Base-by-base conservation (phyloP, 2,888 invertebrate species). In the Leptogaster cylindrica region DNA sequence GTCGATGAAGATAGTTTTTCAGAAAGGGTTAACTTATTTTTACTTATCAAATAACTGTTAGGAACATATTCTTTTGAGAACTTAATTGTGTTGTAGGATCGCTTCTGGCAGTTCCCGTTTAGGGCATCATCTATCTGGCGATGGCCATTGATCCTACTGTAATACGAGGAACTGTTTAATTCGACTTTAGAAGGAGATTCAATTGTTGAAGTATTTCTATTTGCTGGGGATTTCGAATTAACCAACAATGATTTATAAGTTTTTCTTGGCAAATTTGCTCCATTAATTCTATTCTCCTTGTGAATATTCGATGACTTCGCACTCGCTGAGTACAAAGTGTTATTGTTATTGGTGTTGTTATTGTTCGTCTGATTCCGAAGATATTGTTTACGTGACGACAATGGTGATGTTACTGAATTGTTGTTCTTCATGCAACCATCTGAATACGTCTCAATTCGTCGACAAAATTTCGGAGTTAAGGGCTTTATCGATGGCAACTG, bases 381-480 rank as follows among this genome's bases (percentile, higher is more conserved):
- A 25, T 36, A 75, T 70, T 75, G 76, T 73, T 75, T 75, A 3
- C 69, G 70, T 51, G 70, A 64, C 67, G 71, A 69, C 48, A 70
- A 65, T 18, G 72, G 69, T 4, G 72, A 71, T 6, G 70, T 52
- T 16, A 67, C 65, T 14, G 68, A 23, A 51, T 65, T 67, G 18
- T 64, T 67, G 66, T 63, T 70, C n/a, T n/a, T n/a, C n/a, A n/a
- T n/a, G 61, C 23, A 64, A 44, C 61, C 63, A 48, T 31, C 44
- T 12, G 48, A 10, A 39, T 74, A 72, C 63, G 78, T 77, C 68
- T 80, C 81, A 46, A 81, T 80, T 68, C 81, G 78, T 25, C 78
- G 75, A 39, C 78, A 78, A 20, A 80, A 73, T 71, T 81, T 79
- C 3, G 80, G 81, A 31, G 81, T 80, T 14, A 80, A 70, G 20